Conservation (phyloP, 2,113 vertebrate species). For the Penelope pileata region DNA sequence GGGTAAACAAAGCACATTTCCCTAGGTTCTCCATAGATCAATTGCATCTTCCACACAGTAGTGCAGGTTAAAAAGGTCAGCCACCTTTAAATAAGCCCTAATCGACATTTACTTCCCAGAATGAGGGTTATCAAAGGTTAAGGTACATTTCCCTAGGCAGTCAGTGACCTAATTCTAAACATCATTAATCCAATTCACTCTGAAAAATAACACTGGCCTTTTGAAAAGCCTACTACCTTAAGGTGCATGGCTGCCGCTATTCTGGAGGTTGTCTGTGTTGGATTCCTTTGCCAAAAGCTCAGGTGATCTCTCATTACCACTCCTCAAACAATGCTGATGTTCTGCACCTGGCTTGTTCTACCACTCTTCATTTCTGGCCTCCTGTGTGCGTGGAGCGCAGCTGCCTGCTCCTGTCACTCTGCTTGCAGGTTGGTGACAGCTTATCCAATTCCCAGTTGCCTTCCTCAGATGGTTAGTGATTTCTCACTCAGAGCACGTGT, state of each 20-base stretch:
- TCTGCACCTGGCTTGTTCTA: neutral
- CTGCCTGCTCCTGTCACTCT: neutral
- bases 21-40: neutral
- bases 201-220: neutral
- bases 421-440: neutral
- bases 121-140: neutral
- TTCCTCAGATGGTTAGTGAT: neutral
- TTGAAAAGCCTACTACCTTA: neutral
- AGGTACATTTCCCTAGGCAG: neutral
- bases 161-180: neutral
- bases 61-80: neutral
- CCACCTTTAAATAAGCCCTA: neutral
- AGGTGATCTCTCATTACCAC: neutral
- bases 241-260: neutral
- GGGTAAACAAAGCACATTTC: neutral
- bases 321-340: neutral
- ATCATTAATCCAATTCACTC: neutral
- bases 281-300: neutral
- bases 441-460: neutral
- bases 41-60: neutral
- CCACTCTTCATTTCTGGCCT: neutral
- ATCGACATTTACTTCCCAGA: slow-evolving; percentile 9
- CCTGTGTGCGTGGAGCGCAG: neutral
- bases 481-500: neutral
- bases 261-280: neutral